These are phyloP conservation scores for Myiozetetes cayanensis DNA, from an alignment of 2,113 vertebrate genomes.

Conservation along the genomic window DNA sequence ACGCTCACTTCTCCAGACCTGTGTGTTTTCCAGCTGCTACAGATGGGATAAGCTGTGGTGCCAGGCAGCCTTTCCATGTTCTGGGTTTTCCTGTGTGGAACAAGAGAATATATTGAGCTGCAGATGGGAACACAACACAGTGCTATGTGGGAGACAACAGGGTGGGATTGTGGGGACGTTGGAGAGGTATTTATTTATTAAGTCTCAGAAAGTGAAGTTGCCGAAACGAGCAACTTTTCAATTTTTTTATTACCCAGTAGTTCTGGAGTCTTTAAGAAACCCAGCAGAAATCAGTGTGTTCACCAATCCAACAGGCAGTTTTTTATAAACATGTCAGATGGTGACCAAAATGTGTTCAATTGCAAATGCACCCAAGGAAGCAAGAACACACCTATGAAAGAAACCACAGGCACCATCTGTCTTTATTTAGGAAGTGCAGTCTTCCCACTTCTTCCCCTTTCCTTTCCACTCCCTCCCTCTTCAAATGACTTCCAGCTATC, in stretches of 20 bases:
- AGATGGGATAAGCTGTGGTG: neutral
- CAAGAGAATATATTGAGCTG: neutral
- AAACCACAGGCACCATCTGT: constrained; percentile 5
- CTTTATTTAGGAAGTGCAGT: constrained; percentile 12
- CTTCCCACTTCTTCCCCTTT: constrained; percentile 6
- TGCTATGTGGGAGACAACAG: neutral
- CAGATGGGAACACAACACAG: neutral
- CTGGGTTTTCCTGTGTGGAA: neutral
- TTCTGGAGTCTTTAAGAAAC: neutral
- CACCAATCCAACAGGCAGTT: neutral
- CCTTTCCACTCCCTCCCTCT: neutral
- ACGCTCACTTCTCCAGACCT: neutral
- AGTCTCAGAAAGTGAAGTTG: neutral
- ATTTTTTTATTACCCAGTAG: neutral
- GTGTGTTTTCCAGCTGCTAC: neutral
- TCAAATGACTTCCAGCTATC: neutral
- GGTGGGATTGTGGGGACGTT: neutral
- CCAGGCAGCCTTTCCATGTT: neutral
- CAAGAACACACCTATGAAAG: neutral
- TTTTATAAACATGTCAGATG: neutral
- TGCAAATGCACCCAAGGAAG: neutral
- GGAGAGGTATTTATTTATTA: neutral
- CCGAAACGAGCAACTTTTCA: neutral
- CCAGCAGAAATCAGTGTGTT: neutral
- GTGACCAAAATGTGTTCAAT: neutral